Base-by-base conservation (phyloP, 2,113 vertebrate species). In the Ahaetulla prasina region DNA sequence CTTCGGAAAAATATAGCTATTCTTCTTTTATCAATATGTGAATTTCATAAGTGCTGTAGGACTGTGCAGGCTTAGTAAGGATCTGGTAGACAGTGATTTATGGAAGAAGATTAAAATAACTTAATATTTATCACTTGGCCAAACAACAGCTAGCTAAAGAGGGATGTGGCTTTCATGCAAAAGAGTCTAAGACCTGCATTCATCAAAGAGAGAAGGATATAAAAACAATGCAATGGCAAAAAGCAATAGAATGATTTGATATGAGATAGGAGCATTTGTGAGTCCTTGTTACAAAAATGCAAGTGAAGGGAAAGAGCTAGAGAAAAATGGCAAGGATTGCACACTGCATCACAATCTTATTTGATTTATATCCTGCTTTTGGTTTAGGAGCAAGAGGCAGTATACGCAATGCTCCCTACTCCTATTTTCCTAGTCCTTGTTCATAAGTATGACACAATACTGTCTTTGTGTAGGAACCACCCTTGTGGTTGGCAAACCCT, bases 11-110 rank as follows among this genome's bases (percentile, higher is more conserved):
- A 85, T 0, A 85, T 0, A 49, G 88, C 45, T 45, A 80, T 89
- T 96, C 94, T 95, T 80, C 94, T 92, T 89, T 90, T 53, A 14
- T 94, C 91, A 80, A 27, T 55, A 68, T 18, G 49, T 87, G 92
- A 80, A 91, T 92, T 93, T 92, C 90, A 2, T 93, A 18, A 88
- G 23, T 7, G 0, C 1, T 14, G 91, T 45, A 0, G 47, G 85
- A 14, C 1, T 22, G 63, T 4, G 0, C 3, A 7, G 50, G 25
- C 30, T 39, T 39, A 18, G 5, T 0, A 52, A 94, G 90, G 8
- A 54, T 92, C 92, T 50, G 1, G 54, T 43, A 60, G 60, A 88
- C 12, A 30, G 22, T 90, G 92, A 85, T 54, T 45, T 43, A 90
- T 0, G 8, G 74, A 87, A 43, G 91, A 52, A 90, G 93, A 94